A percentile compares a stretch with the other conserved stretches of the same genome.
These are phyloP conservation scores for Serrognathus titanus DNA, from an alignment of 2,888 invertebrate genomes.

Conservation along the genomic window DNA sequence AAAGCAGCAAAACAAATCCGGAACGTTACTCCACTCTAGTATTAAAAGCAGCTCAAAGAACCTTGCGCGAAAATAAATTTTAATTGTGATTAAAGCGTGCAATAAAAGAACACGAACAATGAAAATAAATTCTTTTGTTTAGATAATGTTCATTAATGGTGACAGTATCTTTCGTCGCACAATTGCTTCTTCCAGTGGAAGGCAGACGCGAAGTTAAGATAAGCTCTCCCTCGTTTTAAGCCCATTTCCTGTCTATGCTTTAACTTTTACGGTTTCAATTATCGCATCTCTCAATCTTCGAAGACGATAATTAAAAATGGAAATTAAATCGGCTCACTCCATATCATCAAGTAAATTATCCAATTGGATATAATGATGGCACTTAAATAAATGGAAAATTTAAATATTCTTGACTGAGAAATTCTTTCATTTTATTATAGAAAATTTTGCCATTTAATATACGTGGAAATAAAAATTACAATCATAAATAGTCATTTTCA, in stretches of 20 bases:
- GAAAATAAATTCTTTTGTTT: slow-evolving; percentile 16
- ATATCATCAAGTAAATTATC: not conserved
- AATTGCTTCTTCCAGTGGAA: slow-evolving; percentile 4
- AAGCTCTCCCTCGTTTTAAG: slow-evolving; percentile 27
- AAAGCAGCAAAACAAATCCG: no score
- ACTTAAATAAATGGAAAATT: no score
- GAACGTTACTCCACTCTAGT: not conserved
- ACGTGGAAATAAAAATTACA: no score
- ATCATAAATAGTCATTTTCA: no score
- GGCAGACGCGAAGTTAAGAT: slow-evolving; percentile 26
- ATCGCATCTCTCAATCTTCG: slow-evolving; percentile 19
- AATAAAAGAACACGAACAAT: slow-evolving; percentile 8
- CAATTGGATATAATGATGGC: not conserved
- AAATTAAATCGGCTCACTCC: slow-evolving; percentile 15
- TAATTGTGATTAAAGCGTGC: slow-evolving; percentile 4
- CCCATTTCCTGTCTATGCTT: slow-evolving; percentile 29
- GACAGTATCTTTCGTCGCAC: slow-evolving; percentile 15
- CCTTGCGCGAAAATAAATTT: not conserved
- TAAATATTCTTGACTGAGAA: no score
- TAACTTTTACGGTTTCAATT: slow-evolving; percentile 33
- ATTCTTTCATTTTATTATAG: no score
- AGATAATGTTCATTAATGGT: slow-evolving; percentile 18
- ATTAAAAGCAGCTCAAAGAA: not conserved
- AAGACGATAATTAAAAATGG: slow-evolving; percentile 19
- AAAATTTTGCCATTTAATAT: no score